Conservation (phyloP, 2,797 vertebrate genomes). For the Fringilla coelebs region DNA sequence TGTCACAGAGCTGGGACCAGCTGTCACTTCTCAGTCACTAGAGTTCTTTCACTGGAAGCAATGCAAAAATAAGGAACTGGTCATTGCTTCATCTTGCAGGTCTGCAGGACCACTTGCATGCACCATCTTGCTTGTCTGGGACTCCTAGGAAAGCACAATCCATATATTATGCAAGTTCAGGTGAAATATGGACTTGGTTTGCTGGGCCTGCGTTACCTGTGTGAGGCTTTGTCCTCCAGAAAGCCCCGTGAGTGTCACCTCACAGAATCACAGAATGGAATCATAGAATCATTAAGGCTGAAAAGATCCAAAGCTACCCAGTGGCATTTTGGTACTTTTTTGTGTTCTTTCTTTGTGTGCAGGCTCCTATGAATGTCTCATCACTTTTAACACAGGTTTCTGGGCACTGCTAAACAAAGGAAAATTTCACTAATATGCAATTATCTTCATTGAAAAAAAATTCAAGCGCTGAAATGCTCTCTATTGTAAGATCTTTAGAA, state of each 20-base stretch:
- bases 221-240: neutral
- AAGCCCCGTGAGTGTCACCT: neutral
- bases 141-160: neutral
- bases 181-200: neutral
- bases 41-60: neutral
- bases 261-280: neutral
- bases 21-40: neutral
- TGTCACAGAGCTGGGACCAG: neutral
- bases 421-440: neutral
- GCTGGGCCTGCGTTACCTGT: accelerated
- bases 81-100: neutral
- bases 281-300: neutral
- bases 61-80: neutral
- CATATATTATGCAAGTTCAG: accelerated
- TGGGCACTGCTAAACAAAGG: neutral
- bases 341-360: neutral
- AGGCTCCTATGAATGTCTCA: neutral
- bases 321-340: accelerated
- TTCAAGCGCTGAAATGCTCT: neutral
- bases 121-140: neutral
- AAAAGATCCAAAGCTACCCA: neutral
- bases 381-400: neutral
- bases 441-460: neutral
- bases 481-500: neutral
- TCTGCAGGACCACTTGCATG: neutral